Conservation (phyloP, 2,888 invertebrate species). For the Suillia variegata region DNA sequence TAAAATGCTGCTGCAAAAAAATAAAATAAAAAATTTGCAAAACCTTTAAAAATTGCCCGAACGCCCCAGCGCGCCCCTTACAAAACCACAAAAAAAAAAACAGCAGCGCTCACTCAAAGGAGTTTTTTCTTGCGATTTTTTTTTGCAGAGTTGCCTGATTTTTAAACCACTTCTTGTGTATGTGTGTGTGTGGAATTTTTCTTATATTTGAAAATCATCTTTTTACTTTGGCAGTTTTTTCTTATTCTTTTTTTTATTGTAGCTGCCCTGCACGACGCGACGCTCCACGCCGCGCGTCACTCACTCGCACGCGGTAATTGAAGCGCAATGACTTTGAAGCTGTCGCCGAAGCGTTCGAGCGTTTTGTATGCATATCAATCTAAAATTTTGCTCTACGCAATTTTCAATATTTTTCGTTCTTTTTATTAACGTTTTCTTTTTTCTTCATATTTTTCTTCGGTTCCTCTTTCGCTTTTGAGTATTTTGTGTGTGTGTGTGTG, state of each 20-base stretch:
- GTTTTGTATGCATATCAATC: conserved; percentile 1
- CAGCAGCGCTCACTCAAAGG: too few species aligned
- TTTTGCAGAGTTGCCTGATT: too few species aligned
- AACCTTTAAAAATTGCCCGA: too few species aligned
- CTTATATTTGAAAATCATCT: neutral
- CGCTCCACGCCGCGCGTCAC: neutral
- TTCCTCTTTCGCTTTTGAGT: too few species aligned
- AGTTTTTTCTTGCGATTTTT: too few species aligned
- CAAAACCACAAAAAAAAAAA: too few species aligned
- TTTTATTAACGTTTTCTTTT: too few species aligned
- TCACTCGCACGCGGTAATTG: neutral
- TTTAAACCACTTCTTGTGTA: too few species aligned
- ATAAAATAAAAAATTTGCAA: neutral
- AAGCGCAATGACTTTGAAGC: neutral
- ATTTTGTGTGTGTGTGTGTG: neutral
- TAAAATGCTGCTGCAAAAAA: neutral
- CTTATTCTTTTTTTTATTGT: too few species aligned
- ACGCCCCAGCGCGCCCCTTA: too few species aligned
- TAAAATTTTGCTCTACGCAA: neutral
- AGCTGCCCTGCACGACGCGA: too few species aligned
- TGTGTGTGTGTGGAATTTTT: neutral
- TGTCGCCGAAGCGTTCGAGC: conserved; percentile 3
- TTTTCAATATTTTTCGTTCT: neutral
- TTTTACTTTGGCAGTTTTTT: neutral
- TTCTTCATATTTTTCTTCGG: too few species aligned